phyloP scores from a whole-genome alignment of 1,140 invertebrate genomes.

The Bradysia coprophila region DNA sequence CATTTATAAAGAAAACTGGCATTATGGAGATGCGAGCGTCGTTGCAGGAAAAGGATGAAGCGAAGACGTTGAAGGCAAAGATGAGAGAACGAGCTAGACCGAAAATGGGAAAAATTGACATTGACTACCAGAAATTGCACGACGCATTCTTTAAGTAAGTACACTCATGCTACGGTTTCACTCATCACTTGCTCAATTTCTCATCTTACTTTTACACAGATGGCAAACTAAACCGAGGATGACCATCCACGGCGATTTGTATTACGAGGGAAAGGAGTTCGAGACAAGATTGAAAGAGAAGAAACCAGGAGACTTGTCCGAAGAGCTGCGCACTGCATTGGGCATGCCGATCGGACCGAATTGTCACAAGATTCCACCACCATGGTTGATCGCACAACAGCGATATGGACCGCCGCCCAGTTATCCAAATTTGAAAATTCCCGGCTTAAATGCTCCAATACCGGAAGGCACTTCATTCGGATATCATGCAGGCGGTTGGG shows the following conservation, averaged over 20 bases:
- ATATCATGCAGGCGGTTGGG: constrained; percentile 98
- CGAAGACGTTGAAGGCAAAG: constrained; percentile 92
- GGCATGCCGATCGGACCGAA: constrained; percentile 96
- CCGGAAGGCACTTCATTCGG: constrained; percentile 95
- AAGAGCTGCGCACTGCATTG: constrained; percentile 87
- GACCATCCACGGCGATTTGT: constrained; percentile 97
- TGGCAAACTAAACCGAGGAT: constrained; percentile 98
- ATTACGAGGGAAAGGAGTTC: constrained; percentile 99
- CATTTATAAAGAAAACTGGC: constrained; percentile 97
- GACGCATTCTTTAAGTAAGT: constrained; percentile 93
- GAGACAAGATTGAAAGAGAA: constrained; percentile 96
- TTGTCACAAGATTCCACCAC: constrained; percentile 80
- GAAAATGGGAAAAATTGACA: constrained; percentile 98
- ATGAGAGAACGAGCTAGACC: constrained; percentile 94
- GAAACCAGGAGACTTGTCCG: constrained; percentile 93
- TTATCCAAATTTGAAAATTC: constrained; percentile 97
- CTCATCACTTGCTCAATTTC: constrained; percentile 1
- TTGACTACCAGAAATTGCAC: constrained; percentile 98
- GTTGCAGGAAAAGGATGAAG: constrained; percentile 94
- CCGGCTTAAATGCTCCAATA: constrained; percentile 82
- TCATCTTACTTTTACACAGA: constrained; percentile 23
- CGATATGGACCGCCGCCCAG: constrained; percentile 97
- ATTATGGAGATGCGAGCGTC: constrained; percentile 99
- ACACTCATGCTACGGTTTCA: constrained; percentile 1
- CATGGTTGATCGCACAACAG: constrained; percentile 99